Evolutionary conservation across 2,797 vertebrate species (phyloP).

Genomic region (Hemitrygon akajei): DNA sequence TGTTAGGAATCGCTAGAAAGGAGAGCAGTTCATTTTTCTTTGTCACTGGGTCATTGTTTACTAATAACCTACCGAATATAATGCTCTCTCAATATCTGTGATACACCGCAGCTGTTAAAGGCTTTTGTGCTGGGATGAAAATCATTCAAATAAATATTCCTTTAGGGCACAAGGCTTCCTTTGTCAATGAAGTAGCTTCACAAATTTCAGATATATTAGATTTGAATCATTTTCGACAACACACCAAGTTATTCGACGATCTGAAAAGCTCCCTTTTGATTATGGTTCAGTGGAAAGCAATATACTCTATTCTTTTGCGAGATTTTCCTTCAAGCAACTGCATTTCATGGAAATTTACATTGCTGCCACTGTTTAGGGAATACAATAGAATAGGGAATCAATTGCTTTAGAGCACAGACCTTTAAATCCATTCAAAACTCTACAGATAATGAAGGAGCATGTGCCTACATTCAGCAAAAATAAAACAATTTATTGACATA

Average conservation of each 20-base stretch:
- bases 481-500: too few species aligned
- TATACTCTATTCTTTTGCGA: background rate
- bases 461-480: too few species aligned
- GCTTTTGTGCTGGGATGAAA: background rate
- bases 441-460: too few species aligned
- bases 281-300: background rate
- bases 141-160: background rate
- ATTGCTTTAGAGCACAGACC: background rate
- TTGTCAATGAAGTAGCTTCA: background rate
- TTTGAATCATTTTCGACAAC: background rate
- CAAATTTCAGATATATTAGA: background rate
- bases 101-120: background rate
- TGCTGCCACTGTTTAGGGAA: background rate
- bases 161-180: background rate
- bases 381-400: background rate
- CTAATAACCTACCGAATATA: background rate
- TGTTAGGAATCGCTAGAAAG: background rate
- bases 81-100: background rate
- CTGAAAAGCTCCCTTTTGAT: background rate
- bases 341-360: background rate
- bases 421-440: too few species aligned
- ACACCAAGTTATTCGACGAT: background rate
- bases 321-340: background rate
- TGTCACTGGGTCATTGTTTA: background rate
- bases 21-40: slow-evolving; percentile 11